Conservation (phyloP, 2,113 vertebrate species). For the Centrocercus urophasianus region DNA sequence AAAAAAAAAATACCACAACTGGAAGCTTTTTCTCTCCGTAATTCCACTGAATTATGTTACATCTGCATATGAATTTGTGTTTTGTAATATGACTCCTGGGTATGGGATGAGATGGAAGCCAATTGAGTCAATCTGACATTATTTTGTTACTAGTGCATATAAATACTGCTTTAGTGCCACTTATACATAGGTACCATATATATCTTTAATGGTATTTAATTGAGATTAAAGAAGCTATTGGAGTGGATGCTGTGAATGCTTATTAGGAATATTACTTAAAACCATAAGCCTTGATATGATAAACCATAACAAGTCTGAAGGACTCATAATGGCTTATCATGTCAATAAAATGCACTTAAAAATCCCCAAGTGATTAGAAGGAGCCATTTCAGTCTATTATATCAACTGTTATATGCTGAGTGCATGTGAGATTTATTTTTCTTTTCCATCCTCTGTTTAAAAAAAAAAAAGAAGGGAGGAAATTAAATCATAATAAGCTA, state of each 20-base stretch:
- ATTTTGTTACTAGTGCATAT: slow-evolving; percentile 10
- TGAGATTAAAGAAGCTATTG: slow-evolving; percentile 58
- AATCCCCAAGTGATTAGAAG: slow-evolving; percentile 68
- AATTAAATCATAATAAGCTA: slow-evolving; percentile 65
- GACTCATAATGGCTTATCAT: slow-evolving; percentile 65
- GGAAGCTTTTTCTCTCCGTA: not conserved
- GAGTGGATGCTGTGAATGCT: slow-evolving; percentile 43
- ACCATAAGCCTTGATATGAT: slow-evolving; percentile 44
- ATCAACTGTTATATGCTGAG: slow-evolving; percentile 58
- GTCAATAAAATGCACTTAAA: slow-evolving; percentile 75
- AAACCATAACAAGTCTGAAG: slow-evolving; percentile 68
- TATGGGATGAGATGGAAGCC: not conserved
- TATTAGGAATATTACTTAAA: slow-evolving; percentile 70
- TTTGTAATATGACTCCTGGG: not conserved
- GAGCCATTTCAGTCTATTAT: slow-evolving; percentile 63
- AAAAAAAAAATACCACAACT: not conserved
- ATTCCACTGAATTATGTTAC: not conserved
- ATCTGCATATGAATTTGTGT: not conserved
- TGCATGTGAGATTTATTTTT: slow-evolving; percentile 63
- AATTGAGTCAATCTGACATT: not conserved
- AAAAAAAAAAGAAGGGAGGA: slow-evolving; percentile 55
- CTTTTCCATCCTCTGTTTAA: slow-evolving; percentile 54
- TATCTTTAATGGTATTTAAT: slow-evolving; percentile 59
- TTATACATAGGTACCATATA: slow-evolving; percentile 2
- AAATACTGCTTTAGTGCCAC: slow-evolving; percentile 23